A percentile compares a stretch with the other conserved stretches of the same genome.
These are phyloP conservation scores for Chaetodon trifasciatus DNA, from an alignment of 2,797 vertebrate genomes.

Conservation along the genomic window DNA sequence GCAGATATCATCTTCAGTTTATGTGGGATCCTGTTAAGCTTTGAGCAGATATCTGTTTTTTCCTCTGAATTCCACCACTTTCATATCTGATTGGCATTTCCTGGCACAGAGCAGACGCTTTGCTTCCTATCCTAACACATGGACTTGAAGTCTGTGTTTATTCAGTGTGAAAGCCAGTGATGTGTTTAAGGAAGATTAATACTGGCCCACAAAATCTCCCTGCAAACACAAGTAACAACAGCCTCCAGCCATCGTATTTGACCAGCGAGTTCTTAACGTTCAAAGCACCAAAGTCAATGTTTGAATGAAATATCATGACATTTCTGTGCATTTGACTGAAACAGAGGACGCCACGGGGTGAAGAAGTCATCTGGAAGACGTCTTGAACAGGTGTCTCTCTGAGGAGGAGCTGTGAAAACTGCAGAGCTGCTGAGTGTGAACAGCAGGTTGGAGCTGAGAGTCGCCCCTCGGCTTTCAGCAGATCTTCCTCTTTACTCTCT, in stretches of 20 bases:
- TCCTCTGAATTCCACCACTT: conserved; percentile 5
- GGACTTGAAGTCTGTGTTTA: background rate
- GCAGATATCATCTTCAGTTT: conserved; percentile 18
- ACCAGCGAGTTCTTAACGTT: background rate
- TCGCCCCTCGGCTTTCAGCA: conserved; percentile 29
- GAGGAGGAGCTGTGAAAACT: conserved; percentile 26
- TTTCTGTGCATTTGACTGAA: background rate
- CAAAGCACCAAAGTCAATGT: background rate
- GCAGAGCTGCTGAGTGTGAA: conserved; percentile 29
- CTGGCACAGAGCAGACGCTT: background rate
- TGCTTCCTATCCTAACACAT: background rate
- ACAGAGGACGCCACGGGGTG: background rate
- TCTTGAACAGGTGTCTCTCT: conserved; percentile 31
- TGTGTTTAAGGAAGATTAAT: conserved; percentile 7
- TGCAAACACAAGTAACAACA: background rate
- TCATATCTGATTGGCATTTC: conserved; percentile 52
- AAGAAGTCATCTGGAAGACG: conserved; percentile 12
- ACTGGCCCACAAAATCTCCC: background rate
- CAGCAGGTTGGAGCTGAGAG: conserved; percentile 30
- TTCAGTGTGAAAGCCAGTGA: background rate
- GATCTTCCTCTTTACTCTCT: conserved; percentile 11
- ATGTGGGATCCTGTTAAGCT: conserved; percentile 9
- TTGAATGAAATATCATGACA: background rate
- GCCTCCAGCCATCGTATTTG: background rate
- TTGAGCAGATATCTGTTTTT: conserved; percentile 11